Conservation (phyloP, 2,113 vertebrate species). For the Calidris pugnax region DNA sequence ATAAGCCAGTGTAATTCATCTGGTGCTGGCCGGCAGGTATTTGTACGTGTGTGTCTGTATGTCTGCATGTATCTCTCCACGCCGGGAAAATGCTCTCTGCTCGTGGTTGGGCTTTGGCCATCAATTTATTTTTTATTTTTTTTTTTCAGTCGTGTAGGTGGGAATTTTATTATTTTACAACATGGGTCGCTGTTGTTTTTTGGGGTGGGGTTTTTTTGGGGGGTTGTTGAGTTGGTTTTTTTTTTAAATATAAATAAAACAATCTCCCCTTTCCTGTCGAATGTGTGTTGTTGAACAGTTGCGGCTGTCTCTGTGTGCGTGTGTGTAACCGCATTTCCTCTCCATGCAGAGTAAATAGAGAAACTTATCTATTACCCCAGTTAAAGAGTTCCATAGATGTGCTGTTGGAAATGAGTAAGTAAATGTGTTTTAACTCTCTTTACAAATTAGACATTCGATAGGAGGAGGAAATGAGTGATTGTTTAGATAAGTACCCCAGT, state of each 20-base stretch:
- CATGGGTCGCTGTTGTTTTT: not conserved
- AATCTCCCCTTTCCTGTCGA: not conserved
- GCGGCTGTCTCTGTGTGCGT: not conserved
- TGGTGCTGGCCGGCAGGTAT: slow-evolving; percentile 17
- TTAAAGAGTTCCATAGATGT: slow-evolving; percentile 47
- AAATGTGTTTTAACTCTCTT: slow-evolving; percentile 58
- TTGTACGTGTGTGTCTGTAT: not conserved
- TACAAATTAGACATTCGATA: slow-evolving; percentile 58
- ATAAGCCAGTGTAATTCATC: not conserved
- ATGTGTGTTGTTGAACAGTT: not conserved
- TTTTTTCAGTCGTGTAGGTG: not conserved
- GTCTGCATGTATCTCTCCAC: not conserved
- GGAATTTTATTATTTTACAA: not conserved
- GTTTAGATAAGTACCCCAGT: slow-evolving; percentile 55
- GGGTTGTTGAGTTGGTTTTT: too few relatives aligned
- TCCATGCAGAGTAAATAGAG: slow-evolving; percentile 32
- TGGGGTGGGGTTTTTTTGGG: not conserved
- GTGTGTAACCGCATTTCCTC: slow-evolving; percentile 43
- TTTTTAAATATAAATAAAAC: not conserved
- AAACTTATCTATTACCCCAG: slow-evolving; percentile 47
- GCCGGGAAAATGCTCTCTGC: not conserved
- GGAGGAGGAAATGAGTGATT: slow-evolving; percentile 60
- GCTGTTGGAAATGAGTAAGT: slow-evolving; percentile 46
- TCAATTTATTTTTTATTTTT: not conserved
- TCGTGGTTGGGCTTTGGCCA: not conserved